A percentile compares a stretch with the other conserved stretches of the same genome.
These are phyloP conservation scores for Ylistrum balloti DNA, from an alignment of 1,140 invertebrate species.

Conservation along the genomic window DNA sequence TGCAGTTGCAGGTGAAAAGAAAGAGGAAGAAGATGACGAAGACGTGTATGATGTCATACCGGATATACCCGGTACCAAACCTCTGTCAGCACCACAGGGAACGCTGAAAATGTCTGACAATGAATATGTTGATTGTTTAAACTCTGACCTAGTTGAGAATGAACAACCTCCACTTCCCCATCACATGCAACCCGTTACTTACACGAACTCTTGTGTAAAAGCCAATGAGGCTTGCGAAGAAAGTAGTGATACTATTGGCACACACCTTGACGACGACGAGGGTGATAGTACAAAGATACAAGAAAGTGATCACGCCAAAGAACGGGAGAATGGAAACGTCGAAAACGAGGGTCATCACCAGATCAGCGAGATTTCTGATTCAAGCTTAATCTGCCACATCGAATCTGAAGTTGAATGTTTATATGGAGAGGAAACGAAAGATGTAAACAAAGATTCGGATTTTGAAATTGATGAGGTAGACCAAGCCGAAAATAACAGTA, in stretches of 20 bases:
- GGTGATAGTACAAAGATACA: background rate
- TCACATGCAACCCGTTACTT: background rate
- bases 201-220: background rate
- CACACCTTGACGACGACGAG: background rate
- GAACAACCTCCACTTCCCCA: background rate
- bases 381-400: background rate
- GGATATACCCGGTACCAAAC: background rate
- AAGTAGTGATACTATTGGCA: background rate
- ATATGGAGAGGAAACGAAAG: background rate
- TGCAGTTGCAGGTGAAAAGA: background rate
- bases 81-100: background rate
- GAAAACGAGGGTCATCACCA: no score
- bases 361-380: background rate
- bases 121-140: background rate
- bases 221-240: background rate
- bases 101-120: background rate
- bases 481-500: background rate
- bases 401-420: background rate
- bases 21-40: background rate
- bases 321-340: background rate
- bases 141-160: background rate
- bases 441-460: background rate
- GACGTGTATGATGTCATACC: slow-evolving; percentile 23
- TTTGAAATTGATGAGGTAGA: background rate
- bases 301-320: background rate